Base-by-base conservation (phyloP, 2,797 vertebrate genomes). In the Halcyon leucocephala region DNA sequence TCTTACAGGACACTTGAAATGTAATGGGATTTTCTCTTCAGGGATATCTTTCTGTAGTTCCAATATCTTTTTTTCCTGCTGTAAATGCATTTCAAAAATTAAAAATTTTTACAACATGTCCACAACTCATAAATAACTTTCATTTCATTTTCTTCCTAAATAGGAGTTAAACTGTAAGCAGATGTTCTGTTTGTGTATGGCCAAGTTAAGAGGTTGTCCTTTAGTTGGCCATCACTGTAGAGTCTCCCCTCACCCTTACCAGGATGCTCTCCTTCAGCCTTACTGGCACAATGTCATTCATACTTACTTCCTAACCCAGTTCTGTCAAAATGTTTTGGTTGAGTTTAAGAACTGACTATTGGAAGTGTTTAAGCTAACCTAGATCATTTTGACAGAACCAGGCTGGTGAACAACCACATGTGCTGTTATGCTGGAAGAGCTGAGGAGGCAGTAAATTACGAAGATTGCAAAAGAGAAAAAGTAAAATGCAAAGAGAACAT, bases 351-450 rank as follows among this genome's bases (percentile, higher is more conserved):
- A 61, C 35, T 21, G 1, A 22, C 57, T 72, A 19, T 20, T 86
- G 29, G 13, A 91, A 82, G 82, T 81, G 73, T 90, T 92, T 76
- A 39, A 79, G 80, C 35, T 96, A 94, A 92, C 93, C 93, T 76
- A 86, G 90, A 95, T 92, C 42, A 24, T 25, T 91, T 35, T 93
- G 96, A 97, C 96, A 96, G 94, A 97, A 95, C 69, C 92, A 95
- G 92, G 88, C 88, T 95, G 88, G 85, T 74, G 83, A 93, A 57
- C 64, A 71, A 35, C 82, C 61, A 46, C 69, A 41, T 7, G 69
- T 65, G 87, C 49, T 91, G 57, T 4, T 70, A 69, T 1, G 17
- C 58, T 81, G 58, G 73, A 51, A 82, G 60, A 79, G 77, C 69
- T 84, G 57, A 76, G 91, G 41, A 42, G 66, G 29, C n/a, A 82